Evolutionary conservation across 2,797 vertebrate species (phyloP).

Genomic region (Argentina silus): DNA sequence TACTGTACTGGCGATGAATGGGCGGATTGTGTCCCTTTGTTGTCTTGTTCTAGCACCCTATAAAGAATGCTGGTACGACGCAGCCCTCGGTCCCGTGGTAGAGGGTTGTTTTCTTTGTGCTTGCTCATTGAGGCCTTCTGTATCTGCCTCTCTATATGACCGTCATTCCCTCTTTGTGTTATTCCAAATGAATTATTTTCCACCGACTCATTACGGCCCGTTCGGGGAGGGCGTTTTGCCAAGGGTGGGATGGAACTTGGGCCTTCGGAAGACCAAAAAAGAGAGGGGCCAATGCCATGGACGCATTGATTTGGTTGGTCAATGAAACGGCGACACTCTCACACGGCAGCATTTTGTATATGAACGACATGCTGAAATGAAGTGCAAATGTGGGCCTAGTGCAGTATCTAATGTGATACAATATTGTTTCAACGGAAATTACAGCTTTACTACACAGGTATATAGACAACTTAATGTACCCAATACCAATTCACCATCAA

Average conservation of each 20-base stretch:
- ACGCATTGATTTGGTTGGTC: too few species aligned
- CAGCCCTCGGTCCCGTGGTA: slow-evolving; percentile 49
- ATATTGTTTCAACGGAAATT: too few species aligned
- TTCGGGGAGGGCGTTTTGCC: background rate
- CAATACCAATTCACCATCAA: too few species aligned
- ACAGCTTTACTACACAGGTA: too few species aligned
- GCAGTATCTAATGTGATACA: too few species aligned
- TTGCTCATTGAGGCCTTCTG: slow-evolving; percentile 66
- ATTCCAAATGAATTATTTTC: background rate
- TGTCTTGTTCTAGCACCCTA: slow-evolving; percentile 61
- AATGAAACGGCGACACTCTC: too few species aligned
- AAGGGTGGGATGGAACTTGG: background rate
- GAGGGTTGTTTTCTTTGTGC: slow-evolving; percentile 58
- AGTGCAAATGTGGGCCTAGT: too few species aligned
- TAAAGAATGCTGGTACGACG: slow-evolving; percentile 73
- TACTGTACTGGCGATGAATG: slow-evolving; percentile 73
- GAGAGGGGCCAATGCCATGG: background rate
- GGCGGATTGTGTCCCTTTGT: slow-evolving; percentile 69
- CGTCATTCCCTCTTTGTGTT: slow-evolving; percentile 14
- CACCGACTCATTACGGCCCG: background rate
- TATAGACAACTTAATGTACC: too few species aligned
- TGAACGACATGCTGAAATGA: too few species aligned
- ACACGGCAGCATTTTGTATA: too few species aligned
- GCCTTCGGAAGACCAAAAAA: background rate
- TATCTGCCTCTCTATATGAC: slow-evolving; percentile 42